Evolutionary conservation across 1,140 invertebrate genomes (phyloP), one percentile per base, ranked within the genome.

Genomic region (Lasaia peninsularis): DNA sequence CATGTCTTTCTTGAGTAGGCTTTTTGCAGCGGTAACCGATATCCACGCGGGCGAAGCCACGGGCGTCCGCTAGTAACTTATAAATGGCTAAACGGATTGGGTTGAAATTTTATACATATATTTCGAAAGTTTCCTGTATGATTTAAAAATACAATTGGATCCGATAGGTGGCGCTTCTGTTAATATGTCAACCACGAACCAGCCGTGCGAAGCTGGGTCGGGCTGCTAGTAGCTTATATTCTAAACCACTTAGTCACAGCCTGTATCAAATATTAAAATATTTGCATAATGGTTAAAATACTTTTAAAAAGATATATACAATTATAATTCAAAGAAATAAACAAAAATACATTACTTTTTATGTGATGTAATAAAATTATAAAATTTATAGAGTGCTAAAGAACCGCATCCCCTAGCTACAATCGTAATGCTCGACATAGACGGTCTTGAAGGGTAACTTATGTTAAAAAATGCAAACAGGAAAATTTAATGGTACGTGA

Each of bases 381-480:
- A 18, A 44, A 20, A 52, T 52, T 52, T 52, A 32, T 52, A 16
- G 14, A 55, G 62, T 69, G 54, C 58, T 50, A 57, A 67, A 53
- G 52, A 73, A 66, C 65, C 59, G 33, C 61, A 70, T 69, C 69
- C 72, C 70, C 73, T 67, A 75, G 83, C 77, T 80, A 79, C 67
- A 82, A 75, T 82, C 79, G 76, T 84, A 82, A 84, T 80, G 62
- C 69, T 68, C 63, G 63, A 71, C 68, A 64, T 64, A 68, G 60
- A 62, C 49, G 62, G 70, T 80, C 73, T 84, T 70, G 67, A 44
- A 69, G 76, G 75, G 74, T 86, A 86, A 78, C 82, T 75, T 88
- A 88, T 88, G 85, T 75, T 88, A 86, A 88, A 88, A 88, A 86
- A 86, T 88, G 83, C 83, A 88, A 85, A 86, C 80, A 85, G 77